Evolutionary conservation across 2,113 vertebrate genomes (phyloP).

Genomic region (human (Homo sapiens)): DNA sequence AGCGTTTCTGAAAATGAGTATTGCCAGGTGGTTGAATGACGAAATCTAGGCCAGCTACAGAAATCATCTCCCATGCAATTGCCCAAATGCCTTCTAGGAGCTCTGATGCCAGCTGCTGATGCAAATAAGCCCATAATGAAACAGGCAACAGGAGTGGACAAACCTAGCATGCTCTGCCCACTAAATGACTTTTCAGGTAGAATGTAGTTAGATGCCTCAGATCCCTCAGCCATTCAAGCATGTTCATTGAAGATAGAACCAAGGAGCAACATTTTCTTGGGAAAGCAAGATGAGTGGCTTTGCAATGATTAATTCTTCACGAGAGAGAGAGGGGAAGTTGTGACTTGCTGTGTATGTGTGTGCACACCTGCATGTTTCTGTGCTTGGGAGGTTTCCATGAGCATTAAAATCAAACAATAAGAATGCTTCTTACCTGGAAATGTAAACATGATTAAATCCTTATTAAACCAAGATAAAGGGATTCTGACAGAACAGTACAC

Average conservation of each 20-base stretch:
- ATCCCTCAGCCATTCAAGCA: neutral
- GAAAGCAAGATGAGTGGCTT: neutral
- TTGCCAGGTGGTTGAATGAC: neutral
- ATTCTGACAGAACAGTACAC: neutral
- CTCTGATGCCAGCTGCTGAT: neutral
- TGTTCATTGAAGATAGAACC: neutral
- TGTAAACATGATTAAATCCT: neutral
- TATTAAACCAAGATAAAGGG: neutral
- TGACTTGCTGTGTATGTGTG: neutral
- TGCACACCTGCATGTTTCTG: neutral
- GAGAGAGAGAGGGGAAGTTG: neutral
- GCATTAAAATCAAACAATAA: neutral
- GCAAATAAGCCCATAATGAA: neutral
- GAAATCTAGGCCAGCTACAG: neutral
- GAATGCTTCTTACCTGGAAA: neutral
- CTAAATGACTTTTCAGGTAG: neutral
- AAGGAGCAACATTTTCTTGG: neutral
- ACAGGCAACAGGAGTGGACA: neutral
- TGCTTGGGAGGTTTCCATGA: neutral
- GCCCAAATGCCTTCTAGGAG: neutral
- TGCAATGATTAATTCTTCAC: neutral
- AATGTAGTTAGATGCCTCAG: neutral
- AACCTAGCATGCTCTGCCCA: neutral
- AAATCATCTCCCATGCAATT: neutral
- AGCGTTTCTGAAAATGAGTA: neutral